Base-by-base conservation (phyloP, 2,888 invertebrate genomes). In the Acronicta alni region DNA sequence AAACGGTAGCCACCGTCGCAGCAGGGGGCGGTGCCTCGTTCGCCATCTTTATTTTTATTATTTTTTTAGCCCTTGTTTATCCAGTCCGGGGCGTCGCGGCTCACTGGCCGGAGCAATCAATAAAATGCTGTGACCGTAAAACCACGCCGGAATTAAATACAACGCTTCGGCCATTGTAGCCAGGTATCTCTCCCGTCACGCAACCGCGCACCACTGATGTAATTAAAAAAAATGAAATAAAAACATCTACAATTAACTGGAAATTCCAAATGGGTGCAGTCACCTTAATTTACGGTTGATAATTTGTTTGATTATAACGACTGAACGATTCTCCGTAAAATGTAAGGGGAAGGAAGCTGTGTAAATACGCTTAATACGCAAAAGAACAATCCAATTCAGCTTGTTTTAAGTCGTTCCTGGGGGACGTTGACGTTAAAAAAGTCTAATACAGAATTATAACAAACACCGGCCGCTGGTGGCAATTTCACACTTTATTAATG, bases 401-500 rank as follows among this genome's bases (percentile, higher is more conserved):
- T 67, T 65, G 73, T 57, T 69, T 55, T 20, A 47, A 56, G 64
- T 55, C 54, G 43, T 37, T 66, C 79, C 76, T 72, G 41, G 66
- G 77, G 82, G 81, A 75, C 74, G 79, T 75, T 48, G 78, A 75
- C 49, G 78, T 73, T 78, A 79, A 84, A 89, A 88, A 85, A 20
- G 67, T 77, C 82, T 89, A 91, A 93, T 92, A 91, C 86, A 87
- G 91, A 90, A 92, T 93, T 91, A 92, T 89, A 92, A 90, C 91
- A 90, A 93, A 92, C 89, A 92, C 77, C 73, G 77, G 53, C 82
- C 78, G 86, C 80, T 85, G 89, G 92, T 92, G 86, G 89, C 93
- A 93, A 94, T 94, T 94, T 94, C 93, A 94, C 94, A 94, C 94
- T 94, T 93, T 93, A 94, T 94, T 93, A 94, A 92, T 92, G 91